Base-by-base conservation (phyloP, 1,140 invertebrate genomes). In the Scaptomyza hsui region DNA sequence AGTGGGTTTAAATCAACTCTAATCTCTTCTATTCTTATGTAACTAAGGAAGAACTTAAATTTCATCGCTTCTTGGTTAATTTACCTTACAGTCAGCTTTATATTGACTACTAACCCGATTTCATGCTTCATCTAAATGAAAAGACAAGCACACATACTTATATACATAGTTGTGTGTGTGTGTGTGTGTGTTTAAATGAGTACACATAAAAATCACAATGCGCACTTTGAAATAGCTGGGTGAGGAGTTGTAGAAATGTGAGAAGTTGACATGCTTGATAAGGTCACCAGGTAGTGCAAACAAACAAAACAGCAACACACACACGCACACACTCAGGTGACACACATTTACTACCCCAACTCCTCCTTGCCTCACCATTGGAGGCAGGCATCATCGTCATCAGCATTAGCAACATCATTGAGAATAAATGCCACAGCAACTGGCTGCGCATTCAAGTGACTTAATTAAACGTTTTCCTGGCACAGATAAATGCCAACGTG, bases 341-440 rank as follows among this genome's bases (percentile, higher is more conserved):
- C 47, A 51, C 10, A 53, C 35, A 39, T 39, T 24, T 29, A 29
- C 18, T 21, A 19, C 16, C 1, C 10, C 12, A n/a, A 37, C 26
- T 29, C 12, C n/a, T n/a, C n/a, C n/a, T n/a, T 2, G 4, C 21
- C 12, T 21, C 24, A 21, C 45, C 49, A 44, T 49, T 42, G 45
- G 32, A 56, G 32, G 29, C 24, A 52, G 55, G 15, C 75, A 70
- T 73, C 71, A 61, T 75, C 67, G 67, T 62, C 72, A 79, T 79
- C 62, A 78, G 57, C 74, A 78, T 78, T 78, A 78, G 74, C 74
- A 78, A 78, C 74, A 72, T 78, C 74, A 77, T 78, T 81, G 77
- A 80, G 77, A 81, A 80, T 80, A 81, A 81, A 80, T 81, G 78
- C 77, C 72, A 80, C 68, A 75, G 73, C 77, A 80, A 80, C 78